Conservation (phyloP, 2,888 invertebrate species). For the Drepanosiphum platanoidis region DNA sequence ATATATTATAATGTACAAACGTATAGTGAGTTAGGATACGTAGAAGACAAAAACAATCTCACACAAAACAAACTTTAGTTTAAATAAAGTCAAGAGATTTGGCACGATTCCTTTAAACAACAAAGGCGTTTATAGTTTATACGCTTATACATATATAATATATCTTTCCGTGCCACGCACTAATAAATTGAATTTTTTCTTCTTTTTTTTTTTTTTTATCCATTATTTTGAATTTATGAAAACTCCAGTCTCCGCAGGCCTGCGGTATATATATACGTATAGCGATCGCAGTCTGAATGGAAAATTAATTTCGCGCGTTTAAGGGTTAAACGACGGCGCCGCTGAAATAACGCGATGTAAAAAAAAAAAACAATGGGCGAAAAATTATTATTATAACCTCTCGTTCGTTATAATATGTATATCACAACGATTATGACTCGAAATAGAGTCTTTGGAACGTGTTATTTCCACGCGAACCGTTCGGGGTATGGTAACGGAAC, state of each 20-base stretch:
- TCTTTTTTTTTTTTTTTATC: conserved; percentile 22
- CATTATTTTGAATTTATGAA: conserved; percentile 7
- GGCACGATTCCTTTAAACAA: conserved; percentile 58
- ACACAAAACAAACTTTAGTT: conserved; percentile 38
- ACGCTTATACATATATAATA: conserved; percentile 32
- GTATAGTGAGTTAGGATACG: neutral
- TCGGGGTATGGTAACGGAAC: too few species aligned
- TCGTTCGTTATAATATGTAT: too few species aligned
- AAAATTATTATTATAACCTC: too few species aligned
- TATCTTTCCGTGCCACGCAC: conserved; percentile 50
- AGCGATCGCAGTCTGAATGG: neutral
- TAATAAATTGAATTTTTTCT: conserved; percentile 51
- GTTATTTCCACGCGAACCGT: too few species aligned
- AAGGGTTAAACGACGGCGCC: neutral
- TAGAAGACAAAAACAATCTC: conserved; percentile 43
- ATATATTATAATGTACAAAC: neutral
- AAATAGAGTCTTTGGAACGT: too few species aligned
- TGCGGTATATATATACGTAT: too few species aligned
- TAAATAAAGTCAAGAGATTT: conserved; percentile 46
- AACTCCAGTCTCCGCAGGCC: neutral
- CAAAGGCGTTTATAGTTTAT: conserved; percentile 55
- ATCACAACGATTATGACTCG: too few species aligned
- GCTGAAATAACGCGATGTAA: neutral
- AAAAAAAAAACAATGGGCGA: too few species aligned
- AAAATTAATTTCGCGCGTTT: neutral